These are phyloP conservation scores for Syrista parreyssii DNA, from an alignment of 2,888 invertebrate genomes.

Conservation along the genomic window DNA sequence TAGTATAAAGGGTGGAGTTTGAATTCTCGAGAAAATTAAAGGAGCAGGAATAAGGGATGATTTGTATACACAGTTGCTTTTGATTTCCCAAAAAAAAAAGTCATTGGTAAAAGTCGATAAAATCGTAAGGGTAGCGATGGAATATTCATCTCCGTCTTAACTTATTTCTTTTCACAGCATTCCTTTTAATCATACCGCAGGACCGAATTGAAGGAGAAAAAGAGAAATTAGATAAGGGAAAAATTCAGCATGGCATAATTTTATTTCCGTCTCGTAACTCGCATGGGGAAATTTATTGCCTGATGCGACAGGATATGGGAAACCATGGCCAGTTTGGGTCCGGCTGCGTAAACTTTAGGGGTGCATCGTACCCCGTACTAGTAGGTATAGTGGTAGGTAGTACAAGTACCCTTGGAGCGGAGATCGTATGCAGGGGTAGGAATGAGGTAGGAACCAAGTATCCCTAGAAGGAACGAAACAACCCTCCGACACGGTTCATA, in stretches of 20 bases:
- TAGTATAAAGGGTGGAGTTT: not conserved
- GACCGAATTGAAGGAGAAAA: not conserved
- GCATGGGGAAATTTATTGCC: not conserved
- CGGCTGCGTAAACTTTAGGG: constrained; percentile 59
- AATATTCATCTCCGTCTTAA: not conserved
- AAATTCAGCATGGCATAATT: not conserved
- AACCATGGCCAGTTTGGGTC: constrained; percentile 41
- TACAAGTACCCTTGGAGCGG: not conserved
- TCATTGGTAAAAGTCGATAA: not conserved
- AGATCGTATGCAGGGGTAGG: not conserved
- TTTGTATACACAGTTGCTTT: not conserved
- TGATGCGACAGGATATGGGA: constrained; percentile 48
- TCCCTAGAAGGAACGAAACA: constrained; percentile 22
- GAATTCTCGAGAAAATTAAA: not conserved
- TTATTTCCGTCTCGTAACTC: not conserved
- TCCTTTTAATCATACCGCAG: not conserved
- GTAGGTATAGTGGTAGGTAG: not conserved
- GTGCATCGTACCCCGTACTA: constrained; percentile 22
- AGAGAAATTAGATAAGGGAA: not conserved
- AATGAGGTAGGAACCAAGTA: not conserved
- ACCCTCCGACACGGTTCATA: constrained; percentile 63
- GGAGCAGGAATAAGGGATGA: not conserved
- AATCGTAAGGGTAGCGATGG: not conserved
- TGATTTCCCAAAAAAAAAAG: not conserved
- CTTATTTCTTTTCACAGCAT: not conserved